Evolutionary conservation across 2,113 vertebrate genomes (phyloP), one percentile per base, ranked within the genome.

Genomic region (Spea multiplicata): DNA sequence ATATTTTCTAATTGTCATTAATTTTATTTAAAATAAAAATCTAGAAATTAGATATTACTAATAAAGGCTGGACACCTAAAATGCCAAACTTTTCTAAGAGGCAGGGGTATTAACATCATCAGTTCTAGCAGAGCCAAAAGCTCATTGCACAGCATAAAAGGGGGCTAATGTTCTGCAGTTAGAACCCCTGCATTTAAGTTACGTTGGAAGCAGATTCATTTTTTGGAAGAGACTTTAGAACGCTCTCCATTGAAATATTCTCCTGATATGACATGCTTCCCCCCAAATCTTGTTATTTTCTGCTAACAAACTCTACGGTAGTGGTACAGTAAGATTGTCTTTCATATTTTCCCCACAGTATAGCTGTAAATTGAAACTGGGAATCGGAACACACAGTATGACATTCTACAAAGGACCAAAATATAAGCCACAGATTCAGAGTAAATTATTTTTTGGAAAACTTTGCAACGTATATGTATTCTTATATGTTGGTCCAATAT

Each of bases 41-140:
- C 71, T 80, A 80, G 45, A 80, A 72, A 79, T 57, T 44, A 66
- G 50, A 79, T 57, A 74, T 74, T 68, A 80, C 71, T 80, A 80
- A 66, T 67, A 66, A 68, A 50, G 53, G 64, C 65, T 44, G 45
- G 68, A 55, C 73, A 73, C 64, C 70, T 74, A 68, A 80, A 48
- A 57, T 80, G 73, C 66, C 55, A 74, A 17, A 52, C 71, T 52
- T 80, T 45, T 47, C 77, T 57, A 80, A 73, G 64, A 80, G 65
- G 70, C 71, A 80, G 70, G 62, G 62, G 61, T 57, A 53, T 73
- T 66, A 72, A 55, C 62, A 61, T 61, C 48, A 65, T 72, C n/a
- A 53, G 30, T 73, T 69, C 59, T 53, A 50, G 49, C 73, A 62
- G 69, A 69, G 49, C 8, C 7, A 9, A 49, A 17, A 14, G 13